phyloP scores from a whole-genome alignment of 92 coral and sea anemone species.

The Diadumene lineata region DNA sequence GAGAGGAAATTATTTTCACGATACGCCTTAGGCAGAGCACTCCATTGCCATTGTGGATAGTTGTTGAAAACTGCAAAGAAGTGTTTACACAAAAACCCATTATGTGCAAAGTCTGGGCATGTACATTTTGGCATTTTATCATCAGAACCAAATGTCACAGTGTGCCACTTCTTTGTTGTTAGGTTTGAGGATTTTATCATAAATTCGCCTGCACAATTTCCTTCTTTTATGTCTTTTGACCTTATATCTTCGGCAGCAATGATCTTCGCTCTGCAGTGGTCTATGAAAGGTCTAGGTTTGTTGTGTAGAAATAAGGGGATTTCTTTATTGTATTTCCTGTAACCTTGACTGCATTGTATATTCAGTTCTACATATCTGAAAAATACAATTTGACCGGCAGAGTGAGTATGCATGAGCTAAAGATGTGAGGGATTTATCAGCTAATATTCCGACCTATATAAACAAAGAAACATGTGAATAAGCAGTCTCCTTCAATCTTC shows the following conservation, averaged over 20 bases:
- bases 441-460: too few species aligned
- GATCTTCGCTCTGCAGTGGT: slow-evolving; percentile 37
- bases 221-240: background rate
- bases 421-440: background rate
- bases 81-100: slow-evolving; percentile 43
- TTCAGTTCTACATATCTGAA: slow-evolving; percentile 8
- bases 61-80: slow-evolving; percentile 31
- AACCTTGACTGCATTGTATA: slow-evolving; percentile 15
- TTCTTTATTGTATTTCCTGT: slow-evolving; percentile 22
- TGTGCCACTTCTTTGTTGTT: background rate
- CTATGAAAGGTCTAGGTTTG: slow-evolving; percentile 32
- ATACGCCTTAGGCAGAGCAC: slow-evolving; percentile 36
- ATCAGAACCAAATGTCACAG: slow-evolving; percentile 19
- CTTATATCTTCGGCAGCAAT: slow-evolving; percentile 11
- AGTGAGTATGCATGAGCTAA: background rate
- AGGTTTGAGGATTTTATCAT: background rate
- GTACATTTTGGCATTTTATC: slow-evolving; percentile 35
- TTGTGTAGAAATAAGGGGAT: slow-evolving; percentile 51
- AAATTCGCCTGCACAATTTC: background rate
- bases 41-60: slow-evolving; percentile 12
- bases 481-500: too few species aligned
- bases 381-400: background rate
- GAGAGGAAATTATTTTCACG: slow-evolving; percentile 40
- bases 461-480: too few species aligned
- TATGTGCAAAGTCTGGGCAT: slow-evolving; percentile 40